phyloP scores from a whole-genome alignment of 2,888 invertebrate species.

The Subacronicta megacephala region DNA sequence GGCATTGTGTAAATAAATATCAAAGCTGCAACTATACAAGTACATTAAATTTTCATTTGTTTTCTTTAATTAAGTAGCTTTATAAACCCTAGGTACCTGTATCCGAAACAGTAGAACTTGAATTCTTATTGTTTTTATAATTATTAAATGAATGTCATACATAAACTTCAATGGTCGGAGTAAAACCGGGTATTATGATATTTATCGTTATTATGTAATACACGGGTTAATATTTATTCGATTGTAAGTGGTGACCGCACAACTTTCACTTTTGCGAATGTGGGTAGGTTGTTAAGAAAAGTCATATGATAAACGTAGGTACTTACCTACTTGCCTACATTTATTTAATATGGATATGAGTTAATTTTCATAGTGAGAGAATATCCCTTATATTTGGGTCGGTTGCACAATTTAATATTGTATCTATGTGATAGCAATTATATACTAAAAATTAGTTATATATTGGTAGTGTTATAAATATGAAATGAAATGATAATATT shows the following conservation, averaged over 20 bases:
- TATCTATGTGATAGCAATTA: slow-evolving; percentile 6
- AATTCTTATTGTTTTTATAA: slow-evolving; percentile 23
- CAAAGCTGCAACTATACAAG: neutral
- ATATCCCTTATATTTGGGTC: slow-evolving; percentile 21
- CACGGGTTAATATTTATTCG: slow-evolving; percentile 83
- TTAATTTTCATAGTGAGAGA: slow-evolving; percentile 17
- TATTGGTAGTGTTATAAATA: slow-evolving; percentile 3
- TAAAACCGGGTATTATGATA: slow-evolving; percentile 67
- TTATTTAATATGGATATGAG: slow-evolving; percentile 6
- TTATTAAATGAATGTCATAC: slow-evolving; percentile 25
- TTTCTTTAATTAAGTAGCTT: slow-evolving; percentile 4
- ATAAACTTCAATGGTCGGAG: slow-evolving; percentile 47
- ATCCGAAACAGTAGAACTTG: neutral
- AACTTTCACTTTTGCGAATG: slow-evolving; percentile 84
- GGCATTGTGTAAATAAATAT: neutral
- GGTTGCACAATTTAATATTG: slow-evolving; percentile 33
- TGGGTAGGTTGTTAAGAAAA: slow-evolving; percentile 68
- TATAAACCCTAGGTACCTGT: neutral
- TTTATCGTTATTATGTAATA: slow-evolving; percentile 79
- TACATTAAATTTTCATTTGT: slow-evolving; percentile 9
- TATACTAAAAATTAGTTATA: slow-evolving; percentile 19
- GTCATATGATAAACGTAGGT: slow-evolving; percentile 73
- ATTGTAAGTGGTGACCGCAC: slow-evolving; percentile 78
- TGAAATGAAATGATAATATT: slow-evolving; percentile 14
- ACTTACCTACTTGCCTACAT: slow-evolving; percentile 15